phyloP scores from a whole-genome alignment of 2,797 vertebrate genomes.

The Aselliscus stoliczkanus region DNA sequence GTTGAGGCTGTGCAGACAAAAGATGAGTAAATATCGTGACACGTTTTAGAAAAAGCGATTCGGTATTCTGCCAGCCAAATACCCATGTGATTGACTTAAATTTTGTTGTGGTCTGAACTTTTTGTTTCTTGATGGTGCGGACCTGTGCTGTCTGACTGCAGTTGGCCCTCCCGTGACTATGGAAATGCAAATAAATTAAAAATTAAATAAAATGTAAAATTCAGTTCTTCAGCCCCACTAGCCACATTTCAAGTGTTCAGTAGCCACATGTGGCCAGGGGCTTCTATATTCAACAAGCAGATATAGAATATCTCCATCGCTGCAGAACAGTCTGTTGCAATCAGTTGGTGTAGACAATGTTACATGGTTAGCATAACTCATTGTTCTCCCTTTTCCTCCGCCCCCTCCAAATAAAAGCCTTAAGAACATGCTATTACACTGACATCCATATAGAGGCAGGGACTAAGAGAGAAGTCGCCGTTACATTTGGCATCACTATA shows the following conservation, averaged over 20 bases:
- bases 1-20: neutral
- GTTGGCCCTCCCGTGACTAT: neutral
- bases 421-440: neutral
- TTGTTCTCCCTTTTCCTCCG: neutral
- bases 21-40: neutral
- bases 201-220: neutral
- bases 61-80: neutral
- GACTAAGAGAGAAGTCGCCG: neutral
- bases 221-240: neutral
- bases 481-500: neutral
- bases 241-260: neutral
- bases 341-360: neutral
- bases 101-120: neutral
- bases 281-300: neutral
- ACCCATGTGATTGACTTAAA: neutral
- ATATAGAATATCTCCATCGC: neutral
- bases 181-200: neutral
- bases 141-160: neutral
- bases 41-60: neutral
- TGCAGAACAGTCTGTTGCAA: neutral
- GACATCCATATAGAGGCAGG: neutral
- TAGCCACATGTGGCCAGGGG: neutral
- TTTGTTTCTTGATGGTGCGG: neutral
- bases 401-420: neutral
- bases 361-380: neutral